These are phyloP conservation scores for Zygaena filipendulae DNA, from an alignment of 2,888 invertebrate genomes.

Conservation along the genomic window DNA sequence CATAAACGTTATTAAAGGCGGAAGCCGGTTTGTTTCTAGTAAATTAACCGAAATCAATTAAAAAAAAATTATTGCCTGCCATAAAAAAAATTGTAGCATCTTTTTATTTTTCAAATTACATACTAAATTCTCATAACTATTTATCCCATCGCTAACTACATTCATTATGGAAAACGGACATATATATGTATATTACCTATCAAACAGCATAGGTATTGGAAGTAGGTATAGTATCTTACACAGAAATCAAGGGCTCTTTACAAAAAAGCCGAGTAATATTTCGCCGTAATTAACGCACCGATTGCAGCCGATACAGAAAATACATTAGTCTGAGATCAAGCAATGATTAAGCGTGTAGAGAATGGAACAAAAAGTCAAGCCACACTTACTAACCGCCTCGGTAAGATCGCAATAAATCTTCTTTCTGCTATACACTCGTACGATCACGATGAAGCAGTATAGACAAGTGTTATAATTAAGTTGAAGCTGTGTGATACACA, in stretches of 20 bases:
- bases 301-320: constrained; percentile 38
- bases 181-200: too few species aligned
- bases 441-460: constrained; percentile 42
- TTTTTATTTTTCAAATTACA: too few species aligned
- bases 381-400: constrained; percentile 51
- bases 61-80: constrained; percentile 49
- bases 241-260: too few species aligned
- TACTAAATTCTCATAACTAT: too few species aligned
- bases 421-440: constrained; percentile 39
- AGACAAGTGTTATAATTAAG: constrained; percentile 65
- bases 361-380: constrained; percentile 52
- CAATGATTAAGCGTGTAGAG: constrained; percentile 53
- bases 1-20: constrained; percentile 50
- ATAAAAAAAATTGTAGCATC: too few species aligned
- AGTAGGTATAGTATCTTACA: too few species aligned
- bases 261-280: too few species aligned
- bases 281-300: constrained; percentile 15
- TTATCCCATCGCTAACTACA: too few species aligned
- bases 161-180: too few species aligned
- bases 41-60: constrained; percentile 55
- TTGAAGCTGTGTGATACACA: constrained; percentile 37
- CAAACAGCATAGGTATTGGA: too few species aligned
- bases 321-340: constrained; percentile 51
- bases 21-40: constrained; percentile 42
- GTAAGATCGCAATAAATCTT: constrained; percentile 61